These are phyloP conservation scores for Drosophila parabipectinata DNA, from an alignment of 1,140 invertebrate genomes.

Conservation along the genomic window DNA sequence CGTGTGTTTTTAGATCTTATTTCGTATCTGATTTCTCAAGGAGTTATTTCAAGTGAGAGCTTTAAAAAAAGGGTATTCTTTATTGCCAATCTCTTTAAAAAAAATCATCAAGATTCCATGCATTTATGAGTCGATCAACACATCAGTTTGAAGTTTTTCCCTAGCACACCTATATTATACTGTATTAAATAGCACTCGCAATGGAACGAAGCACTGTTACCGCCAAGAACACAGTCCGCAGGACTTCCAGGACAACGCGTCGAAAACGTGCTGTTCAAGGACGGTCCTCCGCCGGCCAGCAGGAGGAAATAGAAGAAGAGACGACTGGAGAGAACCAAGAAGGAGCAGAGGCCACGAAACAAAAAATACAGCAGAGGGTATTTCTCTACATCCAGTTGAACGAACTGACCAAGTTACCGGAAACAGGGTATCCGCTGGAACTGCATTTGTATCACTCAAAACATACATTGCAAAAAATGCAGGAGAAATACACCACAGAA, in stretches of 20 bases:
- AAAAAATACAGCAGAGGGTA: slow-evolving; percentile 30
- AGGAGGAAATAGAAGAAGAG: not conserved
- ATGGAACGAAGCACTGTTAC: not conserved
- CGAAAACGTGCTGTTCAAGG: not conserved
- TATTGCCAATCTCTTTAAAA: not conserved
- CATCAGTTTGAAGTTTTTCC: not conserved
- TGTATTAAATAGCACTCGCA: not conserved
- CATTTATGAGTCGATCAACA: not conserved
- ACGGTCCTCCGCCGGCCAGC: not conserved
- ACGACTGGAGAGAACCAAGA: not conserved
- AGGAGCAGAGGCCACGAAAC: not conserved
- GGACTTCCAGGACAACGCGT: not conserved
- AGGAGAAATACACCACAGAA: slow-evolving; percentile 67
- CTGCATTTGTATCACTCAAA: slow-evolving; percentile 65
- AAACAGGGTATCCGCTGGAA: slow-evolving; percentile 46
- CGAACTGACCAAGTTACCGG: slow-evolving; percentile 45
- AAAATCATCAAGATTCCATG: not conserved
- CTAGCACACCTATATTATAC: not conserved
- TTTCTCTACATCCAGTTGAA: slow-evolving; percentile 72
- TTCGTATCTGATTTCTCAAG: not conserved
- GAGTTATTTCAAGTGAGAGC: not conserved
- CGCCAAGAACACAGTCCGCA: not conserved
- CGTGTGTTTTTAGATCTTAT: not conserved
- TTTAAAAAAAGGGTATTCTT: no score
- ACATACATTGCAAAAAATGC: slow-evolving; percentile 65